Conservation (phyloP, 2,888 invertebrate species). For the Drosophila incognita region DNA sequence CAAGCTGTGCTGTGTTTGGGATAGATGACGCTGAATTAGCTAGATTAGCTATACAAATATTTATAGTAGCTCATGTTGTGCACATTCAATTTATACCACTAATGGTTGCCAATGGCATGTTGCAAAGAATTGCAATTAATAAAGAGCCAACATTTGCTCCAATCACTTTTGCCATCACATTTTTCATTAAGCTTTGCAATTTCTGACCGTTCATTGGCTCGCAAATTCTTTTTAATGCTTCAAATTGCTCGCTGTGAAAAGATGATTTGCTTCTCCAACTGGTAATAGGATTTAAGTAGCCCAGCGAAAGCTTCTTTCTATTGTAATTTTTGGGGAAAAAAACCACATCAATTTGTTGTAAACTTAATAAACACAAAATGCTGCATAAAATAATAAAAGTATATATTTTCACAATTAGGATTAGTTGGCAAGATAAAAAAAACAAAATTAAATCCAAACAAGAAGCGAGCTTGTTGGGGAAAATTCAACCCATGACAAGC, state of each 20-base stretch:
- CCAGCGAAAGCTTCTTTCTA: background rate
- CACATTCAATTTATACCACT: background rate
- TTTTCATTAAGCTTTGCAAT: background rate
- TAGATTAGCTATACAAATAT: conserved; percentile 40
- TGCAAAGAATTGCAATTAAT: background rate
- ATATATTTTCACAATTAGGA: background rate
- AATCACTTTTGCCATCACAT: background rate
- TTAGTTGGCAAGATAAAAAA: background rate
- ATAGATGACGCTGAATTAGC: conserved; percentile 37
- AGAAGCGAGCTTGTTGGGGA: background rate
- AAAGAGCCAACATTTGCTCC: background rate
- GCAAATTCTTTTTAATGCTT: background rate
- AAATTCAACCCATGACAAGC: background rate
- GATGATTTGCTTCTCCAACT: background rate
- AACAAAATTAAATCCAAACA: background rate
- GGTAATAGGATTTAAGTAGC: background rate
- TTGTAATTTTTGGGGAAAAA: background rate
- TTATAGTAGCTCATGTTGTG: conserved; percentile 5
- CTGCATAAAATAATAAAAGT: no score
- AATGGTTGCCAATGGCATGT: background rate
- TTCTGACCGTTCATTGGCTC: background rate
- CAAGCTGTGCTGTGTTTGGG: conserved; percentile 2
- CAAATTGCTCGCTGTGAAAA: background rate
- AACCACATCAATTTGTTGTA: background rate
- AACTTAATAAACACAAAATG: background rate